Evolutionary conservation across 2,797 vertebrate genomes (phyloP), one percentile per base, ranked within the genome.

Genomic region (Emys orbicularis): DNA sequence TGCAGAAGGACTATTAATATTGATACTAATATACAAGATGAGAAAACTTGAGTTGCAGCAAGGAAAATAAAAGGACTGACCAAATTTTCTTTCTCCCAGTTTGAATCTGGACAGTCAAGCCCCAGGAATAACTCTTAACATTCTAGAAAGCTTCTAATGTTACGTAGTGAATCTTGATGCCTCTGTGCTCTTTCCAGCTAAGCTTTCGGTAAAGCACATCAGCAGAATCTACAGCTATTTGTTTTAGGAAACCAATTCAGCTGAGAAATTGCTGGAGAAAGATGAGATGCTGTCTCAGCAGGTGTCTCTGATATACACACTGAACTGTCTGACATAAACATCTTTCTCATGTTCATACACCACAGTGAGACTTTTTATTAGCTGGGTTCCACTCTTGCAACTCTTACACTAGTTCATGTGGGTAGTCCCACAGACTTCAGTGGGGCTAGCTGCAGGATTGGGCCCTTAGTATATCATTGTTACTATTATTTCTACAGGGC

Each of bases 11-110:
- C 59, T 0, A 0, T 89, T 89, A 29, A 3, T 79, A 16, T 89
- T 6, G 41, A 3, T 84, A 52, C 1, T 37, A 65, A 87, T 34
- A 79, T 31, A 74, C 86, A 65, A 72, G 81, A 68, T 41, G 23
- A 92, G 74, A 93, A 90, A 90, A 94, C 65, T 3, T 52, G n/a
- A 81, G 2, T 31, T 90, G 68, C 57, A 79, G 31, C 25, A 90
- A 68, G 65, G 5, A 3, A 1, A 61, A n/a, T 81, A 44, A 57
- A 47, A 79, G 34, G 16, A 2, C 49, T 18, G 19, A 13, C 4
- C 37, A 76, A 9, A 80, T 92, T 89, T 89, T 95, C 57, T 86
- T 90, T 72, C n/a, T 72, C n/a, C 19, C 31, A 3, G 4, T 15
- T 9, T 76, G 53, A 81, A 34, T 59, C 27, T 87, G 50, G 12